A percentile compares a stretch with the other conserved stretches of the same genome.
Conservation (phyloP, 2,888 invertebrate species). For the Agrenia bidenticulata region DNA sequence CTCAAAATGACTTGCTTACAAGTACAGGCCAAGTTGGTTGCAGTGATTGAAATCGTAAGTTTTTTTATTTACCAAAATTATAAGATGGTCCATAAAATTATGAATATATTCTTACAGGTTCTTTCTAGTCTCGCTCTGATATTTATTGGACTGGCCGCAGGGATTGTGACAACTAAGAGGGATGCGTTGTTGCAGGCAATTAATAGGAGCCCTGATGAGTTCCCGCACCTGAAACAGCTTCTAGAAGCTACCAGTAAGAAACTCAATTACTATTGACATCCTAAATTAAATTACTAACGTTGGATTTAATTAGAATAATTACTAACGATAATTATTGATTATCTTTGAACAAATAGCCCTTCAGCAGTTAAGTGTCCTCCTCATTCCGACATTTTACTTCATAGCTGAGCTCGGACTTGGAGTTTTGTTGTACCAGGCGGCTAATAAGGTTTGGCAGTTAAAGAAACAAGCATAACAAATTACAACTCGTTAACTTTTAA, state of each 20-base stretch:
- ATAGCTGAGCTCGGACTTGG: constrained; percentile 33
- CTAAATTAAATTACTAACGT: constrained; percentile 10
- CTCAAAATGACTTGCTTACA: constrained; percentile 9
- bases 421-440: constrained; percentile 35
- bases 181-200: constrained; percentile 31
- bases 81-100: too few species aligned
- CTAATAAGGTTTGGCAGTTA: constrained; percentile 38
- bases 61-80: too few species aligned
- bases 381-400: constrained; percentile 37
- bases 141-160: constrained; percentile 31
- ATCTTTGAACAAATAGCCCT: constrained; percentile 37
- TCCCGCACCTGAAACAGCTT: constrained; percentile 27
- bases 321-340: too few species aligned
- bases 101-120: too few species aligned
- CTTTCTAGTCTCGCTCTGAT: constrained; percentile 32
- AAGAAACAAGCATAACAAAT: too few species aligned
- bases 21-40: constrained; percentile 37
- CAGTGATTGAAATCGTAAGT: constrained; percentile 41
- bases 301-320: too few species aligned
- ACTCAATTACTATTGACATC: constrained; percentile 12
- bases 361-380: constrained; percentile 36
- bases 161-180: constrained; percentile 25
- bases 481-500: too few species aligned
- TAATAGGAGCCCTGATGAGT: constrained; percentile 30
- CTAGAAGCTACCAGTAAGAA: constrained; percentile 35